Evolutionary conservation across 2,113 vertebrate species (phyloP), one percentile per base, ranked within the genome.

Genomic region (Perca flavescens): DNA sequence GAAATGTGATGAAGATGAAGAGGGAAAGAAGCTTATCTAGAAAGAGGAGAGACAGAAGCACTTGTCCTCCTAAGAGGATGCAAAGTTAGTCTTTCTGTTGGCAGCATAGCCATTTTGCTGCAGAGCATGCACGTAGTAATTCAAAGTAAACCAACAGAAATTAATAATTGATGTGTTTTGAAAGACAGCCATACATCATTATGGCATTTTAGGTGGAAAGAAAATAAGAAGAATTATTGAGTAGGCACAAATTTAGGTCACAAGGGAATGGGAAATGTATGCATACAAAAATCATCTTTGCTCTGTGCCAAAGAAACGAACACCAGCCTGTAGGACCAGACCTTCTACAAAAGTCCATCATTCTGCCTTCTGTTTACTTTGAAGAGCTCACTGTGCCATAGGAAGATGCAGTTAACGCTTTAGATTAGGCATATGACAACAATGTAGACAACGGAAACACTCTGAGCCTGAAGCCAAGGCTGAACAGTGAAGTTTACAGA

Each of bases 101-200:
- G 62, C 82, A 72, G 73, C 67, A 13, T 14, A 15, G 65, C 71
- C 64, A 22, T 81, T 81, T 81, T 46, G 43, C 82, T 70, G 84
- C 75, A 81, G 69, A 57, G 57, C 74, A 62, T 63, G 70, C 73
- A 58, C 71, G 70, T 62, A 36, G 77, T 86, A 69, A 89, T 80
- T 89, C 84, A 89, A 88, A 93, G 85, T 70, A 88, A 89, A 88
- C 83, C 77, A 84, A 74, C 77, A 82, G 36, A 61, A 78, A 88
- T 91, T 5, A 91, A 91, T 92, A 79, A 92, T 92, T 88, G 83
- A 91, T 89, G 85, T 25, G 53, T 54, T 82, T 22, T 78, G 75
- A 89, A 66, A 89, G 89, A 93, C 84, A 87, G 65, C 85, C 77
- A 82, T 90, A 79, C 74, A 88, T 93, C 86, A 91, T 86, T 88